phyloP scores from a whole-genome alignment of 2,797 vertebrate genomes.

The Rhinoraja longicauda region DNA sequence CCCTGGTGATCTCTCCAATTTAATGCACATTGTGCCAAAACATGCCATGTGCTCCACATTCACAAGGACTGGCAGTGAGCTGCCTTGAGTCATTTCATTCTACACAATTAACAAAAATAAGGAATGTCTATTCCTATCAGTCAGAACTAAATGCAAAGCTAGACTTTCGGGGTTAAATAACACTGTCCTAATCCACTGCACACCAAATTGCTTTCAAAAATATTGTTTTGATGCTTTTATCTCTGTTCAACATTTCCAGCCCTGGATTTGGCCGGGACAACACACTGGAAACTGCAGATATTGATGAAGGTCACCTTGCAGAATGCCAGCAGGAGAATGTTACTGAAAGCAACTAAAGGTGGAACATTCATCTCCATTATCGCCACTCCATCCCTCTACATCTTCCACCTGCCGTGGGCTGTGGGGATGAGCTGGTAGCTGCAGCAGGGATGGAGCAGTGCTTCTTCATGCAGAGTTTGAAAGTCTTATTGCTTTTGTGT shows the following conservation, averaged over 20 bases:
- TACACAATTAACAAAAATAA: neutral
- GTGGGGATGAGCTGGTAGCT: neutral
- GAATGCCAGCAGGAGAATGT: slow-evolving; percentile 11
- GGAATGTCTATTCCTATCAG: neutral
- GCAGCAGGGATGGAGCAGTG: neutral
- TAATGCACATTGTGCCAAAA: slow-evolving; percentile 6
- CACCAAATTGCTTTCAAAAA: neutral
- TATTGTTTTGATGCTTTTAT: neutral
- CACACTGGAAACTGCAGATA: slow-evolving; percentile 6
- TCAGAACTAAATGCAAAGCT: neutral
- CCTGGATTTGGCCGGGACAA: neutral
- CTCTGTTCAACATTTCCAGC: neutral
- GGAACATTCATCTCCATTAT: slow-evolving; percentile 6
- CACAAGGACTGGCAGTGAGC: no score
- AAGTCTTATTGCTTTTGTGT: neutral
- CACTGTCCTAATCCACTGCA: neutral
- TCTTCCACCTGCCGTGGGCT: neutral
- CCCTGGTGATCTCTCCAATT: neutral
- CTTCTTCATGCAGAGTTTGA: neutral
- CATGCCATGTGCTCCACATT: neutral
- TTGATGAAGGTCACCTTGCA: slow-evolving; percentile 32
- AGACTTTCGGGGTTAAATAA: neutral
- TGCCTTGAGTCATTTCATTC: neutral
- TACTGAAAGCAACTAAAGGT: slow-evolving; percentile 27
- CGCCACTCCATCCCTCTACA: neutral